Percentiles rank a stretch among this genome's conserved stretches.
phyloP scores from a whole-genome alignment of 2,797 vertebrate genomes.

The Leucoraja ocellata region DNA sequence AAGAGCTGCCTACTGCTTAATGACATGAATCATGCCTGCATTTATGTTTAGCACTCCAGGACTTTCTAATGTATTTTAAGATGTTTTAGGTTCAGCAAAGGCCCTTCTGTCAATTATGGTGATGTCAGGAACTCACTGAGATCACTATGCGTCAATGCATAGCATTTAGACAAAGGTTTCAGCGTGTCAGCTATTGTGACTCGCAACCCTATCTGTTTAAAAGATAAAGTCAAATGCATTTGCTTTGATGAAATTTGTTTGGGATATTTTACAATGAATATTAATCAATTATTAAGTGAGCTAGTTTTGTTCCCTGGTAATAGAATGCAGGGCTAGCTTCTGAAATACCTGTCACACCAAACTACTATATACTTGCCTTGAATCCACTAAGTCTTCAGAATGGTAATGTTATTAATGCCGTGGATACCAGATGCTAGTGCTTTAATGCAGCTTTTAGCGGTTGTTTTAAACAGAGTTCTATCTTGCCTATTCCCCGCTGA shows the following conservation, averaged over 20 bases:
- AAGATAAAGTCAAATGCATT: neutral
- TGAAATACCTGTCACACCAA: no score
- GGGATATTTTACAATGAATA: neutral
- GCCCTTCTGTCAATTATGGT: constrained; percentile 32
- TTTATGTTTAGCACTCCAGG: neutral
- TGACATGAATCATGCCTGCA: neutral
- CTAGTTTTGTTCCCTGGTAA: neutral
- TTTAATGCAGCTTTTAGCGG: neutral
- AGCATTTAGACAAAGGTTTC: neutral
- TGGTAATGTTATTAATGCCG: neutral
- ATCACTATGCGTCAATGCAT: constrained; percentile 5
- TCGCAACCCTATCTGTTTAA: neutral
- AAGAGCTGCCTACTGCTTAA: neutral
- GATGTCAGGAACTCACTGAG: constrained; percentile 22
- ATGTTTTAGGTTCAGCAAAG: neutral
- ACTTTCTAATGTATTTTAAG: neutral
- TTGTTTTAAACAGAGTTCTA: neutral
- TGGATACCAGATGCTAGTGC: neutral
- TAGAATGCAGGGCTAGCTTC: no score
- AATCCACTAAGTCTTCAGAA: neutral
- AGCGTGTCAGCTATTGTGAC: neutral
- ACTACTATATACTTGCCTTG: neutral
- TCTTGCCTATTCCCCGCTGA: neutral
- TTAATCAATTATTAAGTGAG: neutral
- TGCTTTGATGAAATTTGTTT: neutral